Evolutionary conservation across 2,888 invertebrate genomes (phyloP).

Genomic region (Spilarctia lutea): DNA sequence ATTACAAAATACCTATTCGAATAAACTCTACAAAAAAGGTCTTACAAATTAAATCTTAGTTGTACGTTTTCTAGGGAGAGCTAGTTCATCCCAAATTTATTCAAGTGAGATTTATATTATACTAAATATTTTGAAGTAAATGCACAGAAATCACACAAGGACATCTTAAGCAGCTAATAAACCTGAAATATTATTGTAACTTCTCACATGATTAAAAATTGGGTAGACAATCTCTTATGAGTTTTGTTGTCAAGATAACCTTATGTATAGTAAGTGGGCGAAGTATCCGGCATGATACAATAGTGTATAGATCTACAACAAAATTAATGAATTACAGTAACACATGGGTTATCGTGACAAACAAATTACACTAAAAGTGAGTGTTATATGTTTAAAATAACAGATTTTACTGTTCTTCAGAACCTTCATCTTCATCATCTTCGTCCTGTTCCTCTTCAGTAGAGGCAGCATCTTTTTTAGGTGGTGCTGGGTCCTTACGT

Average conservation of each 20-base stretch:
- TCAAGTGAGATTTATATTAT: constrained; percentile 70
- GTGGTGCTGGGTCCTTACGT: constrained; percentile 81
- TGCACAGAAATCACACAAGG: constrained; percentile 69
- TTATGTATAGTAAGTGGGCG: constrained; percentile 52
- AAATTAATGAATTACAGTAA: constrained; percentile 58
- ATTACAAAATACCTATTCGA: constrained; percentile 83
- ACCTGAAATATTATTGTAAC: constrained; percentile 48
- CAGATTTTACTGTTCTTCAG: constrained; percentile 80
- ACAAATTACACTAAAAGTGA: constrained; percentile 82
- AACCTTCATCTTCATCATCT: constrained; percentile 83
- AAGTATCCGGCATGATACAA: constrained; percentile 29
- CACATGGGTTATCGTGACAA: constrained; percentile 78
- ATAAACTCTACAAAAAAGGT: constrained; percentile 81
- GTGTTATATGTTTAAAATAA: constrained; percentile 63
- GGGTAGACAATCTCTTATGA: constrained; percentile 74
- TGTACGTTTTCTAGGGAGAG: constrained; percentile 84
- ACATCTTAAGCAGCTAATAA: constrained; percentile 36
- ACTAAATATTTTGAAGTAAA: constrained; percentile 69
- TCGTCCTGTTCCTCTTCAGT: constrained; percentile 84
- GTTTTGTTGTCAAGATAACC: constrained; percentile 80
- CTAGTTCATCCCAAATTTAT: constrained; percentile 76
- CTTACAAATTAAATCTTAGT: constrained; percentile 84
- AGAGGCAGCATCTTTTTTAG: constrained; percentile 82
- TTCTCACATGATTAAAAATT: constrained; percentile 78
- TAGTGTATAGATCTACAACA: constrained; percentile 59